A percentile compares a stretch with the other conserved stretches of the same genome.
Evolutionary conservation across 2,113 vertebrate genomes (phyloP).

Genomic region (Melospiza georgiana): DNA sequence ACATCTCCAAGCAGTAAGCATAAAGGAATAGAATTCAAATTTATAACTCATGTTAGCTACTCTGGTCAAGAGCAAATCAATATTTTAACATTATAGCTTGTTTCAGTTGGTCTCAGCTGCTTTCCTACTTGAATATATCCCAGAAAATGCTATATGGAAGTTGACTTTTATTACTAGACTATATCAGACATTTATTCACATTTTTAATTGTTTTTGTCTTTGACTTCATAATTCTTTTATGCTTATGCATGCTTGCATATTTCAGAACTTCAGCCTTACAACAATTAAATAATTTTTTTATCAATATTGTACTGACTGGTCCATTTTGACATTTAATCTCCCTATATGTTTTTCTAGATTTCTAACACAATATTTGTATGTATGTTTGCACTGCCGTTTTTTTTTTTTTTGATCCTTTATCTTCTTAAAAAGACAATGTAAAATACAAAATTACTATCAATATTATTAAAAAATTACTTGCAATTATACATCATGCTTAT

Average conservation of each 20-base stretch:
- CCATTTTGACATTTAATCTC: background rate
- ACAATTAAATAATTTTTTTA: background rate
- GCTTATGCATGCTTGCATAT: background rate
- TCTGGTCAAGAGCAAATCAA: background rate
- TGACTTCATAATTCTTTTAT: background rate
- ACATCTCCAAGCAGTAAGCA: background rate
- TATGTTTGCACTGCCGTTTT: background rate
- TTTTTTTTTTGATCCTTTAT: background rate
- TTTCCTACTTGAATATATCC: conserved; percentile 5
- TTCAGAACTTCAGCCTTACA: background rate
- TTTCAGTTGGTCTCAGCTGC: conserved; percentile 23
- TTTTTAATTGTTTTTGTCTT: background rate
- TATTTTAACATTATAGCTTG: conserved; percentile 37
- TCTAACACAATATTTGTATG: background rate
- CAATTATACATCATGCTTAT: background rate
- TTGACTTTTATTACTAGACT: background rate
- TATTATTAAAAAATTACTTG: background rate
- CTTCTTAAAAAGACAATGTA: background rate
- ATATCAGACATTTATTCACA: background rate
- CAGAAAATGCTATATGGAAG: background rate
- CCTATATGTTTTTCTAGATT: background rate
- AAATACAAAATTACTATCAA: background rate
- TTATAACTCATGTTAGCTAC: background rate
- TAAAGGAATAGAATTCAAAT: conserved; percentile 13
- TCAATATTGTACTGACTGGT: background rate